A percentile compares a stretch with the other conserved stretches of the same genome.
Conservation (phyloP, 2,113 vertebrate species). For the Pristiophorus japonicus region DNA sequence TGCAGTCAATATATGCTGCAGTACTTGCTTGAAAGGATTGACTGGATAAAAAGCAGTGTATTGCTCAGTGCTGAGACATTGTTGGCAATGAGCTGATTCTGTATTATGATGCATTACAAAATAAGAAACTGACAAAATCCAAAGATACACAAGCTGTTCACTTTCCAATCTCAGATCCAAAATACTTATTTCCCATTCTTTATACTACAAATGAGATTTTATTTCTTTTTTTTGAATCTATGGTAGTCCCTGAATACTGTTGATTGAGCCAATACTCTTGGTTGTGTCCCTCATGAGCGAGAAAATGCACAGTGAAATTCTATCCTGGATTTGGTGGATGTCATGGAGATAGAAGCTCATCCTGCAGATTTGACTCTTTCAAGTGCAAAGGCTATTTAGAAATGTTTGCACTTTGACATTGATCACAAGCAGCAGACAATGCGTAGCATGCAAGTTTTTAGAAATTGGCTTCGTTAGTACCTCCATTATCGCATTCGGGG, state of each 20-base stretch:
- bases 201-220: background rate
- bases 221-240: background rate
- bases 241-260: no score
- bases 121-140: background rate
- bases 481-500: no score
- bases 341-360: background rate
- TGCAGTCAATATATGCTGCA: background rate
- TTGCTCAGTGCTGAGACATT: background rate
- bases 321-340: background rate
- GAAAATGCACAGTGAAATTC: background rate
- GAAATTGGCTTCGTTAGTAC: no score
- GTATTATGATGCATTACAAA: background rate
- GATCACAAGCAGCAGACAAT: background rate
- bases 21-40: background rate
- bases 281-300: background rate
- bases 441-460: background rate
- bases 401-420: background rate
- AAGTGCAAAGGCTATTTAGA: background rate
- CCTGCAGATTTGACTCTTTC: background rate
- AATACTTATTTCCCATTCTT: background rate
- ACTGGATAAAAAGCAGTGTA: background rate
- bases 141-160: no score
- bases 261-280: background rate
- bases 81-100: background rate
- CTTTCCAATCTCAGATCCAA: no score